Evolutionary conservation across 2,797 vertebrate genomes (phyloP).

Genomic region (Sciurus carolinensis): DNA sequence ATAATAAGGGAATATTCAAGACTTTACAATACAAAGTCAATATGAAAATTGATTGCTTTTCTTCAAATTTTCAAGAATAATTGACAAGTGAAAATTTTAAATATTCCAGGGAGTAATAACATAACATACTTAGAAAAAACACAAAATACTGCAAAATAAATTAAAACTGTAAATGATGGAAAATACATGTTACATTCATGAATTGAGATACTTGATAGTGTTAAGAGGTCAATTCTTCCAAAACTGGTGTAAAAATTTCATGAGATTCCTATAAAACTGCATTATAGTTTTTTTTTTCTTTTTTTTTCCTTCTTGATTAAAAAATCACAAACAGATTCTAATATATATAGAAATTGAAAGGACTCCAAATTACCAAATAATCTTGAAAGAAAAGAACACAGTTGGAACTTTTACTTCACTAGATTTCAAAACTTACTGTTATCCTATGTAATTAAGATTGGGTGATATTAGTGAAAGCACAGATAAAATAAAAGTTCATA

Average conservation of each 20-base stretch:
- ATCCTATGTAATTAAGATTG: background rate
- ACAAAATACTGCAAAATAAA: background rate
- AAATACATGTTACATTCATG: background rate
- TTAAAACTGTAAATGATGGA: constrained; percentile 24
- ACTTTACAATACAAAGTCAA: background rate
- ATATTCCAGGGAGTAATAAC: background rate
- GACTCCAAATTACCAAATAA: background rate
- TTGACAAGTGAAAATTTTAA: background rate
- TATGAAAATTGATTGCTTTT: background rate
- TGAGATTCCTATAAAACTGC: background rate
- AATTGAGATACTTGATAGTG: background rate
- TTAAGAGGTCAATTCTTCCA: background rate
- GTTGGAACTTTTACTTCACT: background rate
- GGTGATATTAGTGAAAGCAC: background rate
- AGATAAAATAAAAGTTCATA: constrained; percentile 9
- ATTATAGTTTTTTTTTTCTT: too few relatives aligned
- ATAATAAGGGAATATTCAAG: constrained; percentile 6
- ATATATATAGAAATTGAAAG: background rate
- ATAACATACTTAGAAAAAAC: background rate
- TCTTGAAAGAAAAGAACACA: background rate
- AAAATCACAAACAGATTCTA: background rate
- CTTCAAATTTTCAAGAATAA: background rate
- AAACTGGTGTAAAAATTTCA: background rate
- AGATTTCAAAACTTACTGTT: too few relatives aligned
- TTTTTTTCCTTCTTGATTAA: background rate